Percentiles rank a stretch among this genome's conserved stretches.
Evolutionary conservation across 1,140 invertebrate species (phyloP).

Genomic region (Chironomus striatipennis): DNA sequence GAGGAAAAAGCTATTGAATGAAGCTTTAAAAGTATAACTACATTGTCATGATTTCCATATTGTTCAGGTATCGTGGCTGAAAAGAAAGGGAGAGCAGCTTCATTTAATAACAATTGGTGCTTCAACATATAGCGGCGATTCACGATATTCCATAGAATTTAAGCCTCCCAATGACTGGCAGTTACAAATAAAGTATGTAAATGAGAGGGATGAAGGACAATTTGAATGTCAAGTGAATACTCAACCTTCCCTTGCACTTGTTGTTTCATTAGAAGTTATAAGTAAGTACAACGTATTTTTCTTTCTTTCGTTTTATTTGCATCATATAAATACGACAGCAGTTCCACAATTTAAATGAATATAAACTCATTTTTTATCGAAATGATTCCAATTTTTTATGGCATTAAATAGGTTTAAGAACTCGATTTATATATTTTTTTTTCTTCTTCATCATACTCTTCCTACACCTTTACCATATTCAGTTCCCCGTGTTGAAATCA

Average conservation of each 20-base stretch:
- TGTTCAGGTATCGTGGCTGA: slow-evolving; percentile 67
- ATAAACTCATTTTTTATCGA: too few species aligned
- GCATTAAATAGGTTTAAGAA: neutral
- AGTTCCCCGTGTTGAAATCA: slow-evolving; percentile 77
- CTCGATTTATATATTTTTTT: neutral
- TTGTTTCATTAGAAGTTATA: slow-evolving; percentile 62
- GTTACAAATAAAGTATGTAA: slow-evolving; percentile 60
- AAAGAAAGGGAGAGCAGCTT: slow-evolving; percentile 59
- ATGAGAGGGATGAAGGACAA: slow-evolving; percentile 61
- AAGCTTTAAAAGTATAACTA: neutral
- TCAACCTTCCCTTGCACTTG: slow-evolving; percentile 62
- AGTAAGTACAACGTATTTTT: slow-evolving; percentile 46
- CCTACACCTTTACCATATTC: slow-evolving; percentile 30
- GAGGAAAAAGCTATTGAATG: neutral
- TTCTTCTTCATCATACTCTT: slow-evolving; percentile 22
- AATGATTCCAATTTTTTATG: neutral
- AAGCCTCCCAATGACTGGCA: slow-evolving; percentile 73
- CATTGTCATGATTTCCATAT: too few species aligned
- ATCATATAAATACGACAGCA: too few species aligned
- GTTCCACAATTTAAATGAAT: too few species aligned
- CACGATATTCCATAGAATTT: slow-evolving; percentile 61
- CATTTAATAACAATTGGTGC: slow-evolving; percentile 66
- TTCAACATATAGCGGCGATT: slow-evolving; percentile 71
- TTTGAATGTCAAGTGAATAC: slow-evolving; percentile 75
- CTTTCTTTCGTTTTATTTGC: too few species aligned